These are phyloP conservation scores for Chaetops frenatus DNA, from an alignment of 2,113 vertebrate species.

Conservation along the genomic window DNA sequence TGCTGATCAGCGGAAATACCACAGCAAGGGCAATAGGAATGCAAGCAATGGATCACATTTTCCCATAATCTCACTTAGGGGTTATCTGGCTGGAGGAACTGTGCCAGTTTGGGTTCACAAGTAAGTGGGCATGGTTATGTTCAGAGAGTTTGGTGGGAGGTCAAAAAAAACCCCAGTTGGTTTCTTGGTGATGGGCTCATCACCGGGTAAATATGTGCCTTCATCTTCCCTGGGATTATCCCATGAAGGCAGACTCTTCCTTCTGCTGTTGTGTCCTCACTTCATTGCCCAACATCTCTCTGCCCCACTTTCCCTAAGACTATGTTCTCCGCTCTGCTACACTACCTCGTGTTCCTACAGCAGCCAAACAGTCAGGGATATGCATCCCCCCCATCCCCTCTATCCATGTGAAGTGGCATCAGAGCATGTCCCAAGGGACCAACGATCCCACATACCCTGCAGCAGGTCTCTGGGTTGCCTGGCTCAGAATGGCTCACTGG, in stretches of 20 bases:
- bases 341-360: neutral
- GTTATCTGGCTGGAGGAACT: neutral
- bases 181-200: neutral
- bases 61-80: neutral
- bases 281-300: rapidly evolving
- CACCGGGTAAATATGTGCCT: neutral
- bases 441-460: rapidly evolving
- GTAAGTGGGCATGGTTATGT: neutral
- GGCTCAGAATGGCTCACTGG: rapidly evolving
- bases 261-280: neutral
- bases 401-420: neutral
- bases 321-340: rapidly evolving
- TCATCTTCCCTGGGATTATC: neutral
- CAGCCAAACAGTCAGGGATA: neutral
- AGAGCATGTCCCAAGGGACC: neutral
- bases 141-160: neutral
- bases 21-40: constrained; percentile 27
- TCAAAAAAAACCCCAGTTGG: neutral
- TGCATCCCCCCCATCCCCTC: no score
- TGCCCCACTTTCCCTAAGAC: neutral
- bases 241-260: neutral
- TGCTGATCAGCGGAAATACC: constrained; percentile 53
- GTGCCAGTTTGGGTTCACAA: neutral
- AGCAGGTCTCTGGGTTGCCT: neutral
- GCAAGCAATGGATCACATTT: constrained; percentile 35